A percentile compares a stretch with the other conserved stretches of the same genome.
Evolutionary conservation across 1,140 invertebrate species (phyloP).

Genomic region (Brachionus rubens): DNA sequence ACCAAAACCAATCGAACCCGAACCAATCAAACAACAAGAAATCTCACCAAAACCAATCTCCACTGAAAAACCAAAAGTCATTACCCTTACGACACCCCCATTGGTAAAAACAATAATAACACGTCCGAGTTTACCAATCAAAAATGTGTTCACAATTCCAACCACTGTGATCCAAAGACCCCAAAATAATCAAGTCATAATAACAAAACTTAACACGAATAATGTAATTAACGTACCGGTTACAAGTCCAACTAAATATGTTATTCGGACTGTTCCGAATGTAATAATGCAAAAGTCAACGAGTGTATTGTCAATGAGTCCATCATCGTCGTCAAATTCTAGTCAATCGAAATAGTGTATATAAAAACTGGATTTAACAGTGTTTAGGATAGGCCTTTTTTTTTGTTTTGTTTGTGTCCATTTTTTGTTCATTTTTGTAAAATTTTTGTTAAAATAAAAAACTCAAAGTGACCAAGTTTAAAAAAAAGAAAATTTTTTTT

Average conservation of each 20-base stretch:
- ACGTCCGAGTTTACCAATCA: background rate
- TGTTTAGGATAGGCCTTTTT: background rate
- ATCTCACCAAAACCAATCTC: background rate
- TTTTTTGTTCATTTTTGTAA: too few species aligned
- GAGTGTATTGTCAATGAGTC: background rate
- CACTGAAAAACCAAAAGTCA: slow-evolving; percentile 11
- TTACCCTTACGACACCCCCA: background rate
- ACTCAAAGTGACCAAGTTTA: too few species aligned
- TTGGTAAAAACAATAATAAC: background rate
- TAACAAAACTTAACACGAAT: background rate
- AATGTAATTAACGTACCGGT: slow-evolving; percentile 17
- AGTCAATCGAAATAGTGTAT: slow-evolving; percentile 18
- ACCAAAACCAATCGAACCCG: background rate
- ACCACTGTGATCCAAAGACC: background rate
- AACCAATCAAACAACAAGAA: background rate
- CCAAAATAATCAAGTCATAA: background rate
- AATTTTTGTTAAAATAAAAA: too few species aligned
- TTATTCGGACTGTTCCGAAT: slow-evolving; percentile 35
- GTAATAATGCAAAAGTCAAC: background rate
- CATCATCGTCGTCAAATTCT: slow-evolving; percentile 22
- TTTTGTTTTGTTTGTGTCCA: too few species aligned
- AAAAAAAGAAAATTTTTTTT: too few species aligned
- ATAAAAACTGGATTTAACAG: background rate
- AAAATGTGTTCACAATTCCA: slow-evolving; percentile 10
- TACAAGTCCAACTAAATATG: background rate